A percentile compares a stretch with the other conserved stretches of the same genome.
Conservation (phyloP, 1,140 invertebrate genomes). For the Hypothenemus hampei region DNA sequence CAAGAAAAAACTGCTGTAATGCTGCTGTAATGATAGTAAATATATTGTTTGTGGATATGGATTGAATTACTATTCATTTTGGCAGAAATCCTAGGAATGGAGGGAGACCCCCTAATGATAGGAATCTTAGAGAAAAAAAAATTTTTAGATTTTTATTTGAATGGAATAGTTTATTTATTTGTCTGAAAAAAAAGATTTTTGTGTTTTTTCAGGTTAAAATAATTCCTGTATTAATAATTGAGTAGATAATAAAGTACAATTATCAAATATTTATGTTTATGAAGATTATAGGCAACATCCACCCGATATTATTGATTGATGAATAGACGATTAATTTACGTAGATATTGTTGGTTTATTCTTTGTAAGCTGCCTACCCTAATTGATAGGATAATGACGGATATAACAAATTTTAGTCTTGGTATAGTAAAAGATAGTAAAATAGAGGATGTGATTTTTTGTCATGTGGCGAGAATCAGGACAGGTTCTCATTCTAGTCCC, state of each 20-base stretch:
- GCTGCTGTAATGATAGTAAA: conserved; percentile 42
- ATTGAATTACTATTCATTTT: conserved; percentile 51
- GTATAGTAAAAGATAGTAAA: conserved; percentile 40
- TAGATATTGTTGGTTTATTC: conserved; percentile 49
- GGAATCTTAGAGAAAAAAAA: conserved; percentile 47
- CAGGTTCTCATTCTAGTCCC: conserved; percentile 46
- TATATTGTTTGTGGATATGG: conserved; percentile 44
- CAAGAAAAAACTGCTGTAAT: too few species aligned
- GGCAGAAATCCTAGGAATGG: conserved; percentile 53
- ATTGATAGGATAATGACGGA: conserved; percentile 43
- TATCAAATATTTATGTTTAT: conserved; percentile 46
- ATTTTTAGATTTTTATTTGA: conserved; percentile 45
- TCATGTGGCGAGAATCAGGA: conserved; percentile 48
- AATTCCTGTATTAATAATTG: conserved; percentile 20
- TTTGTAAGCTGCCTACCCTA: conserved; percentile 39
- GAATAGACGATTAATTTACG: conserved; percentile 52
- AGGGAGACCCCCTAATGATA: conserved; percentile 50
- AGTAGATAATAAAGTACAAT: conserved; percentile 27
- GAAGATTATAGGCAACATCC: conserved; percentile 46
- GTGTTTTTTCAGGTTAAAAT: conserved; percentile 44
- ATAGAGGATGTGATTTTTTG: conserved; percentile 52
- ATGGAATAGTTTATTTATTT: conserved; percentile 46
- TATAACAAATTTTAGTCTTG: conserved; percentile 37
- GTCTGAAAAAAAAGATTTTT: conserved; percentile 47
- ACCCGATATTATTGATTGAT: conserved; percentile 52